phyloP scores from a whole-genome alignment of 2,797 vertebrate species.

The Gobio occitaniae region DNA sequence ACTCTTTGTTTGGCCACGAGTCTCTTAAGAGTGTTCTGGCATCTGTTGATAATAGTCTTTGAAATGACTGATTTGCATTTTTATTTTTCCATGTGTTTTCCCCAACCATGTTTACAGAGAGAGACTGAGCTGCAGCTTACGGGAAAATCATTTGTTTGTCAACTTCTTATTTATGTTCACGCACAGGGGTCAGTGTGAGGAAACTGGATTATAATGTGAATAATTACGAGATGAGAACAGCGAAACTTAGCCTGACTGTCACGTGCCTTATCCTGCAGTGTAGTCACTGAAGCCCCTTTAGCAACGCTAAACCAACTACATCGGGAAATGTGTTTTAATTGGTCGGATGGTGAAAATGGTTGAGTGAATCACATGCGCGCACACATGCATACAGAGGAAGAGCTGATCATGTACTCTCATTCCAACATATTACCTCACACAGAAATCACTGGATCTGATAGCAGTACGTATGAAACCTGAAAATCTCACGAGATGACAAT shows the following conservation, averaged over 20 bases:
- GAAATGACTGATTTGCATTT: constrained; percentile 73
- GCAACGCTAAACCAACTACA: constrained; percentile 34
- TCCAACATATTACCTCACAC: constrained; percentile 65
- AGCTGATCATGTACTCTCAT: constrained; percentile 43
- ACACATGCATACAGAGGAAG: constrained; percentile 6
- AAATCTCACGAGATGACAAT: not conserved
- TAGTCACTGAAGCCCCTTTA: constrained; percentile 46
- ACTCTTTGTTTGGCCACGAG: constrained; percentile 86
- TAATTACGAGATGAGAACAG: constrained; percentile 77
- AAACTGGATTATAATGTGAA: constrained; percentile 84
- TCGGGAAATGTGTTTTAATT: constrained; percentile 38
- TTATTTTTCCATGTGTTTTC: constrained; percentile 48
- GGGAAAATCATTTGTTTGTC: constrained; percentile 68
- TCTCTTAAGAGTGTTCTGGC: constrained; percentile 84
- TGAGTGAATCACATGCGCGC: constrained; percentile 9
- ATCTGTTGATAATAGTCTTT: constrained; percentile 74
- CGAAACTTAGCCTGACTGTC: constrained; percentile 91
- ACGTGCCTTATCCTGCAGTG: constrained; percentile 91
- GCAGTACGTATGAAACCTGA: constrained; percentile 35
- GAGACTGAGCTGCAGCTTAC: constrained; percentile 80
- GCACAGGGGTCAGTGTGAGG: constrained; percentile 94
- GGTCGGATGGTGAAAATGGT: constrained; percentile 10
- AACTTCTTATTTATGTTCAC: constrained; percentile 98
- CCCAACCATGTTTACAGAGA: constrained; percentile 78
- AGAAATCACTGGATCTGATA: constrained; percentile 59